phyloP scores from a whole-genome alignment of 2,888 invertebrate genomes.

The Deroplatys truncata region DNA sequence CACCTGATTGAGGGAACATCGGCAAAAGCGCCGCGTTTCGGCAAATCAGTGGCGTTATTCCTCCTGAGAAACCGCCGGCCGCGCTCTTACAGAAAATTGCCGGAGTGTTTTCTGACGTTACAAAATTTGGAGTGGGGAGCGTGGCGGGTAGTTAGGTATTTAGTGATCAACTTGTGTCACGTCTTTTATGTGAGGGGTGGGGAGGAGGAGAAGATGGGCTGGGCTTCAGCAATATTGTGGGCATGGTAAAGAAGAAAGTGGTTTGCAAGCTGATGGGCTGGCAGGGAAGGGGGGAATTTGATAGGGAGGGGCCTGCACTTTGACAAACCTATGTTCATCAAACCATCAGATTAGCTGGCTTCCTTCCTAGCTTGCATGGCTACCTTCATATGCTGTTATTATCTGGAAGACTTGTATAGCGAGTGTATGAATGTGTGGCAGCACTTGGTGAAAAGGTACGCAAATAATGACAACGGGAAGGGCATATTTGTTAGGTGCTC shows the following conservation, averaged over 20 bases:
- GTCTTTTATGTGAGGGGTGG: background rate
- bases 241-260: constrained; percentile 2
- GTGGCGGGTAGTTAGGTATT: background rate
- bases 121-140: background rate
- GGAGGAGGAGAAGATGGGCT: background rate
- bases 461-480: background rate
- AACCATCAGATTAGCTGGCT: background rate
- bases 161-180: background rate
- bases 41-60: background rate
- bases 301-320: background rate
- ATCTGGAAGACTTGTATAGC: background rate
- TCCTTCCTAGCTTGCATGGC: background rate
- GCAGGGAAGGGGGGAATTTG: background rate
- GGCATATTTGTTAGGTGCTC: background rate
- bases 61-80: background rate
- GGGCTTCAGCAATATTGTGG: background rate
- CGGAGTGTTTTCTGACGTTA: background rate
- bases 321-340: constrained; percentile 10
- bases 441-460: background rate
- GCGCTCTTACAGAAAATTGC: background rate
- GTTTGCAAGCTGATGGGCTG: background rate
- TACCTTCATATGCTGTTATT: constrained; percentile 5
- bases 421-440: background rate
- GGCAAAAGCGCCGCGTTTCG: background rate
- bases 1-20: background rate